Conservation (phyloP, 2,113 vertebrate genomes). For the Lycaon pictus region DNA sequence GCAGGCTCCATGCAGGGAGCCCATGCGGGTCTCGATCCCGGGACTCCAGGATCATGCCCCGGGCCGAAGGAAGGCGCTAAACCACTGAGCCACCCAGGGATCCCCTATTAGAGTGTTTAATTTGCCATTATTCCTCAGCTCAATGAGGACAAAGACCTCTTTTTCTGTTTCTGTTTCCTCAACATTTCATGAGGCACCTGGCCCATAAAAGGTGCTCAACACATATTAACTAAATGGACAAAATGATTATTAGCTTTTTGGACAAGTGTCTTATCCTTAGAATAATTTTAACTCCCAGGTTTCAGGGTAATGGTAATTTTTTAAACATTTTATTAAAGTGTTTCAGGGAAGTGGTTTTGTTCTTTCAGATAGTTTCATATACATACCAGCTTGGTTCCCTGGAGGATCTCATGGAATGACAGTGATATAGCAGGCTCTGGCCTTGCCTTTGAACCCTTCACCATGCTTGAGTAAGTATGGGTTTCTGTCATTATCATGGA, state of each 20-base stretch:
- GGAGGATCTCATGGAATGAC: neutral
- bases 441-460: neutral
- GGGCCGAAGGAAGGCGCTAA: too few relatives aligned
- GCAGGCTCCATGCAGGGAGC: too few relatives aligned
- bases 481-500: neutral
- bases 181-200: neutral
- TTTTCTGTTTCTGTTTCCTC: neutral
- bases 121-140: neutral
- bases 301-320: constrained; percentile 10
- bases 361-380: neutral
- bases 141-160: neutral
- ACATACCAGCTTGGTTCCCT: neutral
- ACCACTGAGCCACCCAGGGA: too few relatives aligned
- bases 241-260: neutral
- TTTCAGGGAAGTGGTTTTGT: neutral
- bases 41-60: too few relatives aligned
- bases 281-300: neutral
- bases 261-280: neutral
- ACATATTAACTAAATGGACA: neutral
- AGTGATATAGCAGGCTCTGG: neutral
- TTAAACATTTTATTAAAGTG: neutral
- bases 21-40: too few relatives aligned
- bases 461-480: neutral
- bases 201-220: neutral
- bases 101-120: neutral